A percentile compares a stretch with the other conserved stretches of the same genome.
These are phyloP conservation scores for Liodrosophila aerea DNA, from an alignment of 2,888 invertebrate genomes.

Conservation along the genomic window DNA sequence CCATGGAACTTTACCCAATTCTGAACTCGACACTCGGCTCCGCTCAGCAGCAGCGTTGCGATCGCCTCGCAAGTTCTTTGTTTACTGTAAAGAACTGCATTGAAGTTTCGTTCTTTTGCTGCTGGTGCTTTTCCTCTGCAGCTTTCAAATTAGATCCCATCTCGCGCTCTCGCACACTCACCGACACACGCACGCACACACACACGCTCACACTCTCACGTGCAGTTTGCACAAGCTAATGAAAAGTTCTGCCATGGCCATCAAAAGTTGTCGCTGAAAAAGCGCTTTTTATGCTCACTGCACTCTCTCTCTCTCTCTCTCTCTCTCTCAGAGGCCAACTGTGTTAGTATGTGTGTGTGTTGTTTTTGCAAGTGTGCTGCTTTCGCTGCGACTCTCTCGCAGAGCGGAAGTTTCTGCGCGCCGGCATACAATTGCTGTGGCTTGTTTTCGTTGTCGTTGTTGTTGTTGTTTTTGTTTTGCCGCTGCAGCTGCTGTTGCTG, in stretches of 20 bases:
- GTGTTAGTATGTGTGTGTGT: background rate
- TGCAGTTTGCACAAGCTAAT: conserved; percentile 36
- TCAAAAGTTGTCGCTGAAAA: conserved; percentile 48
- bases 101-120: conserved; percentile 60
- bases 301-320: conserved; percentile 25
- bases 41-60: conserved; percentile 35
- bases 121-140: conserved; percentile 47
- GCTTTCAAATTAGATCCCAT: conserved; percentile 67
- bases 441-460: too few species aligned
- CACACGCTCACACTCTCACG: conserved; percentile 29
- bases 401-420: conserved; percentile 62
- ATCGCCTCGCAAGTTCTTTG: conserved; percentile 79
- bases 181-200: conserved; percentile 35
- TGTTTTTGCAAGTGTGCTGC: conserved; percentile 36
- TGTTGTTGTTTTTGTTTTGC: conserved; percentile 11
- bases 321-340: background rate
- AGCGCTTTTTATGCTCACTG: conserved; percentile 56
- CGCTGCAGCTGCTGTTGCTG: conserved; percentile 1
- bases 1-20: conserved; percentile 7
- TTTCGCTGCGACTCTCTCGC: conserved; percentile 25
- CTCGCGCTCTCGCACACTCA: conserved; percentile 35
- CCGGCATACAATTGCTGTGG: conserved; percentile 47
- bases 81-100: conserved; percentile 74
- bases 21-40: conserved; percentile 3
- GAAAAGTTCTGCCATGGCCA: conserved; percentile 44